phyloP scores from a whole-genome alignment of 1,140 invertebrate species.

The Copidosoma floridanum region DNA sequence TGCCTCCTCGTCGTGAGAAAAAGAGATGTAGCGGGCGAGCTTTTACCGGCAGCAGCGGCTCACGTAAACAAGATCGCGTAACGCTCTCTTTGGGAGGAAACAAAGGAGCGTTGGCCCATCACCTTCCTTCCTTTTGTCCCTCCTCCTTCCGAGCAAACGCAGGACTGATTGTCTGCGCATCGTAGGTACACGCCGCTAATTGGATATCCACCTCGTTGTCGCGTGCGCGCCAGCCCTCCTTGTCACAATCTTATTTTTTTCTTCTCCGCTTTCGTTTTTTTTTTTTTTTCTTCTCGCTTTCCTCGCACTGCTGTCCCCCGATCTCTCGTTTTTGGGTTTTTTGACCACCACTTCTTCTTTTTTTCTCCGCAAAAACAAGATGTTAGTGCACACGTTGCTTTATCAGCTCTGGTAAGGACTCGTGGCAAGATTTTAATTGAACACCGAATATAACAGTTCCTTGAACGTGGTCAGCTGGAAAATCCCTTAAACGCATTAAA shows the following conservation, averaged over 20 bases:
- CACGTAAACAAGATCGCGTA: slow-evolving; percentile 39
- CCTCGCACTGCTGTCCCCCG: too few species aligned
- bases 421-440: too few species aligned
- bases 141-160: too few species aligned
- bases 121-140: too few species aligned
- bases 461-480: too few species aligned
- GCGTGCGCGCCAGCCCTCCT: neutral
- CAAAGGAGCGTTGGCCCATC: neutral
- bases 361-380: too few species aligned
- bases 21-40: neutral
- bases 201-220: slow-evolving; percentile 16
- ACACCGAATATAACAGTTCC: too few species aligned
- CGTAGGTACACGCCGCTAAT: slow-evolving; percentile 15
- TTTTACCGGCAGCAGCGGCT: too few species aligned
- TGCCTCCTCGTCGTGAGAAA: neutral
- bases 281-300: neutral
- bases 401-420: too few species aligned
- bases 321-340: neutral
- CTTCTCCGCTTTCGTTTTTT: neutral
- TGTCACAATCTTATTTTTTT: neutral
- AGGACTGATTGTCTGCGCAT: slow-evolving; percentile 1
- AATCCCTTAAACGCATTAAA: too few species aligned
- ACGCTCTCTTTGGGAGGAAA: too few species aligned
- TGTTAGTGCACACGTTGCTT: too few species aligned
- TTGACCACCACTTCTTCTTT: neutral